Base-by-base conservation (phyloP, 2,797 vertebrate genomes). In the Sebastes taczanowskii region DNA sequence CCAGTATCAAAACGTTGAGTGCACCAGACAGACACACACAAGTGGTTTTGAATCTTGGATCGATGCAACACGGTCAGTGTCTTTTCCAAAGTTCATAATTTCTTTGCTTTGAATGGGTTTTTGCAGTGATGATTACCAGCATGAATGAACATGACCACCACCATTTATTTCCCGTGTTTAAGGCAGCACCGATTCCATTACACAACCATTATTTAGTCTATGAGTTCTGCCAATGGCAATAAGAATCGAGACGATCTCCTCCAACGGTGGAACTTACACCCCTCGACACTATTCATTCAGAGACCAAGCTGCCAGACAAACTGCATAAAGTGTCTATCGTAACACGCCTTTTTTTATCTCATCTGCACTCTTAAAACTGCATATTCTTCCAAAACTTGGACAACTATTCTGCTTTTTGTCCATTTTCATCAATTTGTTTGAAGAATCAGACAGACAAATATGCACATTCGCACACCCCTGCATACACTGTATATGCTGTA, bases 201-300 rank as follows among this genome's bases (percentile, higher is more conserved):
- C 89, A 90, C 91, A 90, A 91, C 83, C 87, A 90, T 92, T 90
- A 93, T 93, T 94, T 92, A 91, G 93, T 92, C 89, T 92, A 69
- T 78, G 70, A 77, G 52, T 86, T 79, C 65, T 87, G 94, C 92
- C 93, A 94, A 91, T 7, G 76, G 79, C 71, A 93, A 94, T 90
- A 94, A 88, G 89, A 91, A 84, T 71, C 38, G 77, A 93, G 89
- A 90, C 90, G 62, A 92, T 92, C 85, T 89, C 83, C 77, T 89
- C 82, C 75, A 42, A 42, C 8, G 68, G 71, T 89, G 85, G 85
- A 92, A 87, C 89, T 46, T 74, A 73, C 71, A 88, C 84, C 77
- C 74, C 66, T 81, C 35, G 9, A 74, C 69, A 65, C 81, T 46
- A 80, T 82, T 87, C 84, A 85, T 86, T 87, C 78, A 87, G 61